These are phyloP conservation scores for Pristionchus arcanus DNA, from an alignment of 2,888 invertebrate genomes.

Conservation along the genomic window DNA sequence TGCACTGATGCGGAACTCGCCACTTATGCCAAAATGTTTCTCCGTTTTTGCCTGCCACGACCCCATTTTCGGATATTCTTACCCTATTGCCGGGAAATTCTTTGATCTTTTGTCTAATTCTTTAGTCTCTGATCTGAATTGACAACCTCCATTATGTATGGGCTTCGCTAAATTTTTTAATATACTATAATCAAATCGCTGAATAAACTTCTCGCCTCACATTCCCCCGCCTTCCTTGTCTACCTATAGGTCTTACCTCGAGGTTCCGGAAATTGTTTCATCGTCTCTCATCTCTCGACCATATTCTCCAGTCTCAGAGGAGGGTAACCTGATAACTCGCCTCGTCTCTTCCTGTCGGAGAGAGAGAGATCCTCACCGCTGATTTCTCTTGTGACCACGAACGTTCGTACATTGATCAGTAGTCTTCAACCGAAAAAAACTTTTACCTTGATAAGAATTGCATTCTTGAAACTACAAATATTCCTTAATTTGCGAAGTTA, in stretches of 20 bases:
- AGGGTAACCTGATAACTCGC: conserved; percentile 14
- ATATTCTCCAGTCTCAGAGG: background rate
- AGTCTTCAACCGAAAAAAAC: background rate
- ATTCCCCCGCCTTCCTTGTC: no score
- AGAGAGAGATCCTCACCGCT: background rate
- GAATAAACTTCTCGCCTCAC: no score
- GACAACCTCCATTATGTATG: background rate
- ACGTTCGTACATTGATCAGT: background rate
- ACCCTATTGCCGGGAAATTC: no score
- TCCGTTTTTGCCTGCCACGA: background rate
- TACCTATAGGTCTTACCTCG: background rate
- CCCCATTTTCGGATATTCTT: no score
- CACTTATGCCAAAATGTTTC: background rate
- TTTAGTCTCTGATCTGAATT: background rate
- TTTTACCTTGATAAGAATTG: no score
- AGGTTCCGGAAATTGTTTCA: background rate
- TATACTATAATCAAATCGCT: no score
- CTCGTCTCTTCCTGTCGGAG: background rate
- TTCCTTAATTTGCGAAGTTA: no score
- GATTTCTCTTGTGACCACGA: background rate
- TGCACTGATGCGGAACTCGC: conserved; percentile 20
- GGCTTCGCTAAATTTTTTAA: no score
- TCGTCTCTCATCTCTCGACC: background rate
- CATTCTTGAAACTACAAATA: no score
- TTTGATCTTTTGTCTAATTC: no score